Evolutionary conservation across 2,888 invertebrate genomes (phyloP).

Genomic region (Diogma glabrata): DNA sequence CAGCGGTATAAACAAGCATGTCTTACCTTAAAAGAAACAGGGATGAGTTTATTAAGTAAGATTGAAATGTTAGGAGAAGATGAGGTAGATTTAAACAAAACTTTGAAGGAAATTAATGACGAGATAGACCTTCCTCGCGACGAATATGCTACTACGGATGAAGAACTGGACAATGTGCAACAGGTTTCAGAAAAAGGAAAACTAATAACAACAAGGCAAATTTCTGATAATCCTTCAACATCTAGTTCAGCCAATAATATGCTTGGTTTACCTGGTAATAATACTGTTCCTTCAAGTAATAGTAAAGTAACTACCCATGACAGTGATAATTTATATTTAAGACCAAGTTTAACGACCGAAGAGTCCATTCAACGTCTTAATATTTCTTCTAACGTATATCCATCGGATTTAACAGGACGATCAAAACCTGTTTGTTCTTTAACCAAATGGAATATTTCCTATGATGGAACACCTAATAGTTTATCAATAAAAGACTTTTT

Average conservation of each 20-base stretch:
- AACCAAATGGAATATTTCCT: background rate
- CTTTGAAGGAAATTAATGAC: background rate
- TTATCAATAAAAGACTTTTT: background rate
- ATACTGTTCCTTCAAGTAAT: too few relatives aligned
- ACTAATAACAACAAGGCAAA: too few relatives aligned
- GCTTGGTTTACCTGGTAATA: too few relatives aligned
- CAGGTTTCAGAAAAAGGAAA: too few relatives aligned
- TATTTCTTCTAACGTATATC: too few relatives aligned
- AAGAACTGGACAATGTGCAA: background rate
- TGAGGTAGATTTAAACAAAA: background rate
- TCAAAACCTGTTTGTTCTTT: background rate
- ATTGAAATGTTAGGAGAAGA: background rate
- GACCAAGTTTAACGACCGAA: too few relatives aligned
- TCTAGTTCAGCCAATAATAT: too few relatives aligned
- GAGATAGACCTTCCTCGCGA: background rate
- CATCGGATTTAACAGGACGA: too few relatives aligned
- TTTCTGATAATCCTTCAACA: too few relatives aligned
- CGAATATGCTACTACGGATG: background rate
- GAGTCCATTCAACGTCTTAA: too few relatives aligned
- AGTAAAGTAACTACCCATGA: too few relatives aligned
- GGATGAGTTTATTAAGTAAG: background rate
- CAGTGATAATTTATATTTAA: too few relatives aligned
- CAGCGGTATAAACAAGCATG: background rate
- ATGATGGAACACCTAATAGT: background rate
- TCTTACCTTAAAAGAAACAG: background rate